Conservation (phyloP, 2,797 vertebrate genomes). For the Sebastes minor region DNA sequence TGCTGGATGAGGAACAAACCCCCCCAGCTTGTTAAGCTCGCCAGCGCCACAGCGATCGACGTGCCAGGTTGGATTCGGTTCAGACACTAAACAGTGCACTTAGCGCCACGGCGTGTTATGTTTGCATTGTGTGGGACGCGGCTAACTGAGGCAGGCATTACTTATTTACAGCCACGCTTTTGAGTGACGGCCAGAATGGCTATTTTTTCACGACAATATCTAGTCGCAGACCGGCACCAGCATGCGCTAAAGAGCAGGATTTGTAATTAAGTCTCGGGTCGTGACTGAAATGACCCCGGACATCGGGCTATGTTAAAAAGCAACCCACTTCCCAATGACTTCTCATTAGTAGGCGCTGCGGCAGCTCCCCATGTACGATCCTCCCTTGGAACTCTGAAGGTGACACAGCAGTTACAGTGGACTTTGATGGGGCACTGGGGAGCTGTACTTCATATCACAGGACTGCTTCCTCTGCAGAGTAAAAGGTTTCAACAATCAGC, state of each 20-base stretch:
- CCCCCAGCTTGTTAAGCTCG: conserved; percentile 47
- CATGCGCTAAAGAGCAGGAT: conserved; percentile 35
- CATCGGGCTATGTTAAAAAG: conserved; percentile 56
- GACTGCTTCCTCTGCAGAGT: conserved; percentile 76
- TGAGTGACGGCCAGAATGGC: conserved; percentile 24
- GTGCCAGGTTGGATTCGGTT: conserved; percentile 64
- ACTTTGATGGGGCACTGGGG: conserved; percentile 82
- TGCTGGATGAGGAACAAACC: conserved; percentile 42
- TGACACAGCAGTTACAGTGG: conserved; percentile 82
- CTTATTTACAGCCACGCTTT: conserved; percentile 49
- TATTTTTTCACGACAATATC: conserved; percentile 35
- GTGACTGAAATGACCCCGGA: conserved; percentile 59
- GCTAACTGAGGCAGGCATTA: conserved; percentile 38
- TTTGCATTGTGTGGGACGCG: conserved; percentile 45
- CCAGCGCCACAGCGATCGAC: conserved; percentile 27
- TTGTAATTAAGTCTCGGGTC: conserved; percentile 73
- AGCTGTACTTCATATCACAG: conserved; percentile 81
- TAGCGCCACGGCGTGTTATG: conserved; percentile 44
- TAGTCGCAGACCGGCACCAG: neutral
- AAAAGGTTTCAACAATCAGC: conserved; percentile 77
- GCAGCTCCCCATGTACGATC: conserved; percentile 58
- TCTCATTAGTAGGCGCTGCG: conserved; percentile 77
- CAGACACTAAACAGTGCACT: conserved; percentile 59
- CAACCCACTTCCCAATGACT: conserved; percentile 59
- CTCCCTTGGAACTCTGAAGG: conserved; percentile 76